A percentile compares a stretch with the other conserved stretches of the same genome.
These are phyloP conservation scores for Eubasilissa regina DNA, from an alignment of 1,140 invertebrate genomes.

Conservation along the genomic window DNA sequence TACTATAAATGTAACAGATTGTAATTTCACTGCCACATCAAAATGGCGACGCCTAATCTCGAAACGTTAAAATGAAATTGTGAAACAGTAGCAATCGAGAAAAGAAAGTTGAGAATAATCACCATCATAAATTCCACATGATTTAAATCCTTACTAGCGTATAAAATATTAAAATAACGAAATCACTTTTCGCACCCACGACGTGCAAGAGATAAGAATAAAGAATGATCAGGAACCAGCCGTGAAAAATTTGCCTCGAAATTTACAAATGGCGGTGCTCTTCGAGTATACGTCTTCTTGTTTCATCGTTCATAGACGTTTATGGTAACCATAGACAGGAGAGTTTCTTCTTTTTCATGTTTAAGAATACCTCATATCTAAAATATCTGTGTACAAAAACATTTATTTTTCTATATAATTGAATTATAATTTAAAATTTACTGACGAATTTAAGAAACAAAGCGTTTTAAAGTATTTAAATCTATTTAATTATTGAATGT, in stretches of 20 bases:
- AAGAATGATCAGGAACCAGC: not conserved
- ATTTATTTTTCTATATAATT: too few species aligned
- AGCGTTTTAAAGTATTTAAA: too few species aligned
- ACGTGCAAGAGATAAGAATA: not conserved
- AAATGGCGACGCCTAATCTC: constrained; percentile 33
- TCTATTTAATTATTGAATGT: too few species aligned
- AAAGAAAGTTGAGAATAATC: constrained; percentile 6
- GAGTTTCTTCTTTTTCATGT: too few species aligned
- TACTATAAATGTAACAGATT: constrained; percentile 32
- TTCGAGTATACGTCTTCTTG: not conserved
- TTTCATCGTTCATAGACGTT: not conserved
- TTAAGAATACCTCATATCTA: too few species aligned
- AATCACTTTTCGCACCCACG: not conserved
- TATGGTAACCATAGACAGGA: not conserved
- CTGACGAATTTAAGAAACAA: too few species aligned
- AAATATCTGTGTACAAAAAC: too few species aligned
- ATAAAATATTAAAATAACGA: too few species aligned
- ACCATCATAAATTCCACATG: constrained; percentile 29
- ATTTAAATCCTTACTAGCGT: not conserved
- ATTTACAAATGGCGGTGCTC: not conserved
- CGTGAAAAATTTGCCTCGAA: not conserved
- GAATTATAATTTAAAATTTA: too few species aligned
- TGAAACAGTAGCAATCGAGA: not conserved
- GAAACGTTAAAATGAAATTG: not conserved
- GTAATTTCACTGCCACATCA: constrained; percentile 25